A percentile compares a stretch with the other conserved stretches of the same genome.
These are phyloP conservation scores for Dryadula phaetusa DNA, from an alignment of 2,888 invertebrate species.

Conservation along the genomic window DNA sequence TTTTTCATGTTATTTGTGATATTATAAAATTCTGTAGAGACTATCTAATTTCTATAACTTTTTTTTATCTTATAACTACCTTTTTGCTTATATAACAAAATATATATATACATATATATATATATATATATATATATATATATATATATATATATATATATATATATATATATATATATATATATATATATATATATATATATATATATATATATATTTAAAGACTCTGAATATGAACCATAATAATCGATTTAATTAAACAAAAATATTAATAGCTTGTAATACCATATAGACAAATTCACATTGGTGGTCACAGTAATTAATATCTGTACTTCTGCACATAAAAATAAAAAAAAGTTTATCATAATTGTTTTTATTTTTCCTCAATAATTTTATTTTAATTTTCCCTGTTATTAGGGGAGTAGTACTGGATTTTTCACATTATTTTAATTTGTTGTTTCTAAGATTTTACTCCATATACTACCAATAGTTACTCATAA, in stretches of 20 bases:
- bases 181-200: conserved; percentile 21
- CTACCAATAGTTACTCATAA: no score
- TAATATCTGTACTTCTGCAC: conserved; percentile 17
- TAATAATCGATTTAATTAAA: conserved; percentile 28
- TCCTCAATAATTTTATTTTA: not conserved
- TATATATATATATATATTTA: conserved; percentile 21
- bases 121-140: conserved; percentile 21
- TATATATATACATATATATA: conserved; percentile 20
- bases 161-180: conserved; percentile 21
- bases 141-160: conserved; percentile 21
- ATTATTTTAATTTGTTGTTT: no score
- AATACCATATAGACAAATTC: not conserved
- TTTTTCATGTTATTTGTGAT: conserved; percentile 17
- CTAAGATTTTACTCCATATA: no score
- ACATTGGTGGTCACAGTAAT: conserved; percentile 14
- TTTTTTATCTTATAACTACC: conserved; percentile 29
- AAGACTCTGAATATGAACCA: conserved; percentile 10
- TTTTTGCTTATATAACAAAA: conserved; percentile 24
- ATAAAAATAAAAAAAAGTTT: conserved; percentile 10
- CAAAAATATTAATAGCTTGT: conserved; percentile 14
- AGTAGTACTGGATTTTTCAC: no score
- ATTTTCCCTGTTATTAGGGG: no score
- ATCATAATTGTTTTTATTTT: conserved; percentile 18
- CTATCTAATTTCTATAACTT: conserved; percentile 24
- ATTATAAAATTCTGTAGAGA: conserved; percentile 12